These are phyloP conservation scores for Oreortyx pictus DNA, from an alignment of 2,797 vertebrate species.

Conservation along the genomic window DNA sequence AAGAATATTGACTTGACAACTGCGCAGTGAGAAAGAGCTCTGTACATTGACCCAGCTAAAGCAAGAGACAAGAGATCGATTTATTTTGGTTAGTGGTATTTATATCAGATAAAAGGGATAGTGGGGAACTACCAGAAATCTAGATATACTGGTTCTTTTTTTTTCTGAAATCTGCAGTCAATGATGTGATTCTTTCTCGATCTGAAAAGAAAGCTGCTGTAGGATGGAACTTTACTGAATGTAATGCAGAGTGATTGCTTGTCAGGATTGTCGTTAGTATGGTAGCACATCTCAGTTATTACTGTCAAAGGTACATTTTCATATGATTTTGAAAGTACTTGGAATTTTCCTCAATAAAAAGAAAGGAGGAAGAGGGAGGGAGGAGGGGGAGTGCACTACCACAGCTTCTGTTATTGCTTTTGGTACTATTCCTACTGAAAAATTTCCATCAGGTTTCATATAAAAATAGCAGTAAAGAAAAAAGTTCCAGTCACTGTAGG, in stretches of 20 bases:
- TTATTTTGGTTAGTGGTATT: neutral
- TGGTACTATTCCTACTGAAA: constrained; percentile 14
- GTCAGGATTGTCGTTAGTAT: neutral
- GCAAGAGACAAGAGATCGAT: neutral
- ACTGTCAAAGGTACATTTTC: constrained; percentile 29
- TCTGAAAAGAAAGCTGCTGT: neutral
- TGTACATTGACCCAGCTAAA: neutral
- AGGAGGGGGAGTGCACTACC: neutral
- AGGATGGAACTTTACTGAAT: constrained; percentile 19
- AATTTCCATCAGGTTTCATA: neutral
- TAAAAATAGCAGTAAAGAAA: neutral
- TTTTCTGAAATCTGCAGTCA: neutral
- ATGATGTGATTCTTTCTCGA: neutral
- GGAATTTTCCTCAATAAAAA: constrained; percentile 19
- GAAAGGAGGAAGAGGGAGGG: no score
- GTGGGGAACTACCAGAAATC: neutral
- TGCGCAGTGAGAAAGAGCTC: neutral
- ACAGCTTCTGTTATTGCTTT: constrained; percentile 35
- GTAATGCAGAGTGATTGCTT: constrained; percentile 24
- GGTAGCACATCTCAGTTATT: constrained; percentile 25
- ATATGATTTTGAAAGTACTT: constrained; percentile 20
- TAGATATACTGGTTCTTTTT: neutral
- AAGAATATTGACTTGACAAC: neutral
- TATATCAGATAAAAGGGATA: neutral
- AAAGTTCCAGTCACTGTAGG: neutral